Percentiles rank a stretch among this genome's conserved stretches.
Conservation (phyloP, 2,113 vertebrate species). For the Oreochromis spilurus region DNA sequence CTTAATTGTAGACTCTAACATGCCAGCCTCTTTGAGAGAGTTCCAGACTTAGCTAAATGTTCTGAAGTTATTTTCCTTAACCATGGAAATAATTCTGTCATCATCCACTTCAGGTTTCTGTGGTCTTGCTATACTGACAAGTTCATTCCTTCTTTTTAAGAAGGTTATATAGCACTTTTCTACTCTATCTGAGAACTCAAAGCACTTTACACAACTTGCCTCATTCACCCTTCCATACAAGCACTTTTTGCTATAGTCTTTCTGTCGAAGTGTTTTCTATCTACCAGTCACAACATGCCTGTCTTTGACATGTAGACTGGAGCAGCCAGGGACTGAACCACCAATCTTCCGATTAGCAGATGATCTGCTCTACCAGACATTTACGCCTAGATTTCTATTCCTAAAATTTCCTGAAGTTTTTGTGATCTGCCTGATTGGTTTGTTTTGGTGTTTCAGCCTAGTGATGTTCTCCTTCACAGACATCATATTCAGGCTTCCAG, state of each 20-base stretch:
- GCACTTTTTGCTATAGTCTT: neutral
- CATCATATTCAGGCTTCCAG: neutral
- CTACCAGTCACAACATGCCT: neutral
- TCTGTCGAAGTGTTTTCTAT: neutral
- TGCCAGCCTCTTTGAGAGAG: neutral
- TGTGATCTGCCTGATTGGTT: accelerated
- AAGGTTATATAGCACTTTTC: neutral
- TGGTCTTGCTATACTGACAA: neutral
- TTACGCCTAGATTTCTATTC: neutral
- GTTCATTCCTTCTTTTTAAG: neutral
- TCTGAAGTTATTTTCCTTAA: neutral
- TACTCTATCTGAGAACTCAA: neutral
- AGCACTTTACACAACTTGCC: neutral
- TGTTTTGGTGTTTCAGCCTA: neutral
- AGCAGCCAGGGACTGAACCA: neutral
- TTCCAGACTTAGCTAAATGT: neutral
- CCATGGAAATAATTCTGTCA: neutral
- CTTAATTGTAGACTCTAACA: neutral
- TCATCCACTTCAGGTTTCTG: neutral
- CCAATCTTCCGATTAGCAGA: neutral
- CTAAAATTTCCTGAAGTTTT: neutral
- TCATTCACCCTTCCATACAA: neutral
- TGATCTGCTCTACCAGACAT: neutral
- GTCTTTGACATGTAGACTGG: neutral
- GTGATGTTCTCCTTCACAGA: neutral